Base-by-base conservation (phyloP, 1,140 invertebrate species). In the Thaumetopoea pityocampa region DNA sequence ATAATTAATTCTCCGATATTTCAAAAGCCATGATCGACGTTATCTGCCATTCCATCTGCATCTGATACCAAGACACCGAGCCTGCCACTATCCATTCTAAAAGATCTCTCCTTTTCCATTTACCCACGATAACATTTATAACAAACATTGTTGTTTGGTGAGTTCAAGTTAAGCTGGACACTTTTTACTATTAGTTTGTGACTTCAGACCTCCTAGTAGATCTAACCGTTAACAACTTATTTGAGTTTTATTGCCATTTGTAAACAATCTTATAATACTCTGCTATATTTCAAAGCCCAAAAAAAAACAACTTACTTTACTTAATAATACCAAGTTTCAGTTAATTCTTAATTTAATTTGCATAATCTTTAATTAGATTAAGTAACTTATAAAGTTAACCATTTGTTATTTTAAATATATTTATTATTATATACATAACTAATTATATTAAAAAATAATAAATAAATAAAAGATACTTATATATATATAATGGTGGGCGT, bases 1-100 rank as follows among this genome's bases (percentile, higher is more conserved):
- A n/a, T n/a, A 69, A 69, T 69, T 69, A 69, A 67, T 63, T 64
- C 55, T 50, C 45, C 37, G 55, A 69, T 55, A 61, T 69, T 64
- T 58, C 55, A 51, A 61, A 51, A 50, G 47, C 32, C 34, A 22
- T 62, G 57, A 69, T 60, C 28, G 63, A 67, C 63, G 28, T 61
- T 64, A 70, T 69, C 67, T 59, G 14, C 18, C 36, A 24, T 47
- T 44, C 55, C 37, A 69, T 67, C 66, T 53, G 33, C 35, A 62
- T 64, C 52, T 46, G 58, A 66, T 62, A 62, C 38, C 20, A 32
- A 51, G 52, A 52, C 44, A 36, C 44, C 48, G 47, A 51, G 45
- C 29, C 35, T 45, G 20, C 28, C 33, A 17, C 3, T 11, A 30
- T 32, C 62, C 52, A 49, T n/a, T 43, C 35, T 48, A 34, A 3